phyloP scores from a whole-genome alignment of 2,888 invertebrate genomes.

The Lepidochrysops patricia region DNA sequence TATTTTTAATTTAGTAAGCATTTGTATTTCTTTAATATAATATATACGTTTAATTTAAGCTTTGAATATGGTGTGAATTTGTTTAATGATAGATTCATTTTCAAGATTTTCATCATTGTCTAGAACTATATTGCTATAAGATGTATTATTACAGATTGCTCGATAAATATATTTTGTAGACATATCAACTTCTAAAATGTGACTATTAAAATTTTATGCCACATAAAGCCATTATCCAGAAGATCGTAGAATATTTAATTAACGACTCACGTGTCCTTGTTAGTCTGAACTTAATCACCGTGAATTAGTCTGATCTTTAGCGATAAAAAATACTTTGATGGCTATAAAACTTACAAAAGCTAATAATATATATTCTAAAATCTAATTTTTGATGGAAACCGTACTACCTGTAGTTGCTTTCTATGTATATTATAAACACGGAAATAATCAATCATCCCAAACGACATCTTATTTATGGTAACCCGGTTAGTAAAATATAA shows the following conservation, averaged over 20 bases:
- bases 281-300: background rate
- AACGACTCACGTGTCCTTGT: background rate
- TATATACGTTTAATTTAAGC: no score
- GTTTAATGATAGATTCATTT: no score
- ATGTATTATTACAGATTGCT: no score
- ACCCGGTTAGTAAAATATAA: background rate
- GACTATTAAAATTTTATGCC: background rate
- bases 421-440: conserved; percentile 9
- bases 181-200: no score
- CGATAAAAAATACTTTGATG: background rate
- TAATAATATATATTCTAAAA: background rate
- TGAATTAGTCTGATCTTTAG: background rate
- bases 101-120: no score
- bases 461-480: background rate
- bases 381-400: background rate
- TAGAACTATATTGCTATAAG: no score
- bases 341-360: background rate
- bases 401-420: background rate
- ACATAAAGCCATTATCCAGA: background rate
- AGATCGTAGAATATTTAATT: background rate
- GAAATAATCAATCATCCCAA: conserved; percentile 5
- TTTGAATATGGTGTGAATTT: no score
- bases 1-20: no score
- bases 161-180: no score
- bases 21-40: no score